These are phyloP conservation scores for Neuroscelio doddi DNA, from an alignment of 2,888 invertebrate genomes.

Conservation along the genomic window DNA sequence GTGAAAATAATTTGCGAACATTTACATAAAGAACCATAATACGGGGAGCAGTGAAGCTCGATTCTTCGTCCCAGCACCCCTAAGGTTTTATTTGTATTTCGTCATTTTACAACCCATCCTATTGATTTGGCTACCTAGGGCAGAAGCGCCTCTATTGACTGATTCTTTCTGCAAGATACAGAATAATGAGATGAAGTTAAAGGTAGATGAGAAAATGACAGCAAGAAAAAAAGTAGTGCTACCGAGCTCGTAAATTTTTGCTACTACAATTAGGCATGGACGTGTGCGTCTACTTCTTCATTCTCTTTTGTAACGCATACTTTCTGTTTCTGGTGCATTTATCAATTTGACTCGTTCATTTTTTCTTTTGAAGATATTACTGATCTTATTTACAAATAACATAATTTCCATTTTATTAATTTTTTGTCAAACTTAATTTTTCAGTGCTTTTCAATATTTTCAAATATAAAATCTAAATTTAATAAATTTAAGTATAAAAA, in stretches of 20 bases:
- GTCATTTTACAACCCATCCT: constrained; percentile 46
- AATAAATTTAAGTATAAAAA: too few relatives aligned
- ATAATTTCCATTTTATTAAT: too few relatives aligned
- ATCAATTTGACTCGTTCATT: too few relatives aligned
- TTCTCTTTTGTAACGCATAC: too few relatives aligned
- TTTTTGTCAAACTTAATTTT: too few relatives aligned
- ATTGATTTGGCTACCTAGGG: constrained; percentile 47
- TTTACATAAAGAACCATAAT: constrained; percentile 42
- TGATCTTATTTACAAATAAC: too few relatives aligned
- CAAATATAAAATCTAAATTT: too few relatives aligned
- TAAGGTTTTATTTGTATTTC: constrained; percentile 46
- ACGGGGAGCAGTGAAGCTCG: constrained; percentile 29
- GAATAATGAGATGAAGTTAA: constrained; percentile 18
- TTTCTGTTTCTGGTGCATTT: too few relatives aligned
- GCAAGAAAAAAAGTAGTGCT: constrained; percentile 29
- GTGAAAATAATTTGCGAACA: constrained; percentile 39
- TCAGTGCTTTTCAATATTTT: too few relatives aligned
- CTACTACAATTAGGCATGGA: constrained; percentile 32
- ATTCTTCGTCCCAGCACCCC: constrained; percentile 30
- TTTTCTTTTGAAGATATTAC: too few relatives aligned
- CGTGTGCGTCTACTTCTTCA: background rate
- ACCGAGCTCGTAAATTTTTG: constrained; percentile 35
- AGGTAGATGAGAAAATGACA: constrained; percentile 26
- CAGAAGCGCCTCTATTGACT: constrained; percentile 44
- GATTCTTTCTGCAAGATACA: constrained; percentile 26